Evolutionary conservation across 2,113 vertebrate genomes (phyloP), one percentile per base, ranked within the genome.

Genomic region (Pandion haliaetus): DNA sequence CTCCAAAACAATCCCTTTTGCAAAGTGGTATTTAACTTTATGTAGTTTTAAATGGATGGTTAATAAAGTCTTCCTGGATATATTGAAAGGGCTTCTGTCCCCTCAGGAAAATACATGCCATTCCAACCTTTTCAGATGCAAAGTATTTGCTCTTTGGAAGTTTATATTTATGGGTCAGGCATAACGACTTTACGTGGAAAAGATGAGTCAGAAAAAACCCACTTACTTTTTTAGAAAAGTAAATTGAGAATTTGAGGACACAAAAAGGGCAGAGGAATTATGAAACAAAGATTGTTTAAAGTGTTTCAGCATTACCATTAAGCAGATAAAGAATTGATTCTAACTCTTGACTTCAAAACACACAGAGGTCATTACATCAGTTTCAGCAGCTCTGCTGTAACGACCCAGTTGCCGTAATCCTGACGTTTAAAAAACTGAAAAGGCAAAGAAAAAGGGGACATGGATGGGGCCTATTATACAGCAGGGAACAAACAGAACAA

Each of bases 101-200:
- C 61, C 49, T 86, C 55, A 76, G 86, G 55, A 95, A 95, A 91
- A 79, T 34, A 29, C 21, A 55, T 65, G 66, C 58, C 42, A 82
- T 82, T 92, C 65, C 0, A 2, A 74, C 38, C 59, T 91, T 88
- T 90, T 85, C 90, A 93, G 71, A 82, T 54, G 47, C 36, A 55
- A 94, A 95, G 31, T 72, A 86, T 76, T 90, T 90, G 57, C 62
- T 90, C 76, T 80, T 91, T 80, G 88, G 77, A 96, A 96, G 61
- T 79, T 79, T 82, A n/a, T 62, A 76, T 90, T 87, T 88, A 83
- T 76, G 78, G 91, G 76, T 83, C 86, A 90, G 71, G 55, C 50
- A 66, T 50, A 74, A 73, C 21, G 92, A 88, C 42, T 88, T 95
- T 54, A 58, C 40, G 70, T 34, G 74, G 94, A 95, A 94, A 71